Evolutionary conservation across 2,113 vertebrate genomes (phyloP), one percentile per base, ranked within the genome.

Genomic region (Zeus faber): DNA sequence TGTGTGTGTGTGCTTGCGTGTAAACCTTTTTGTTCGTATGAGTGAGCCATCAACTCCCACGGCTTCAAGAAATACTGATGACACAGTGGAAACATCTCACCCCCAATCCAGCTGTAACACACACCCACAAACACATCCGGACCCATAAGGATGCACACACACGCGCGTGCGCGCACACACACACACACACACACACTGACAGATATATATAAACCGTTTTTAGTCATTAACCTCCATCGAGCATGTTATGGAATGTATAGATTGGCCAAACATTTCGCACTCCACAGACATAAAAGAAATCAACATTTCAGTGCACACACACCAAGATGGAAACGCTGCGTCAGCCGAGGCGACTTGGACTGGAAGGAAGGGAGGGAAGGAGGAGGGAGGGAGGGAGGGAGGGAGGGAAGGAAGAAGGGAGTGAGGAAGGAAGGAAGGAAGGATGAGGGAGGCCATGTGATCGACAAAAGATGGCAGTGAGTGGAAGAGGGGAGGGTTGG

Each of bases 31-130:
- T n/a, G n/a, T n/a, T n/a, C n/a, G n/a, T n/a, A n/a, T n/a, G n/a
- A n/a, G n/a, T n/a, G n/a, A n/a, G n/a, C n/a, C n/a, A n/a, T n/a
- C n/a, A n/a, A n/a, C n/a, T n/a, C n/a, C n/a, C n/a, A n/a, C n/a
- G n/a, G n/a, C n/a, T n/a, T n/a, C n/a, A n/a, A n/a, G n/a, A n/a
- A n/a, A n/a, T n/a, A n/a, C n/a, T n/a, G 26, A 50, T 39, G 16
- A 40, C 35, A 51, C 26, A 27, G 26, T 47, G 37, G 50, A 55
- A 60, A 55, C 27, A 16, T n/a, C n/a, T n/a, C n/a, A 33, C 24
- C 23, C 26, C 5, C 14, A 5, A 11, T 44, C 43, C 43, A 40
- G n/a, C 26, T 11, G n/a, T 6, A 17, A 31, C 27, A 31, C 27
- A 35, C 6, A 35, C 9, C 10, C 31, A 10, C 31, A 3, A 1